These are phyloP conservation scores for Drosophila mulleri DNA, from an alignment of 2,888 invertebrate genomes.

Conservation along the genomic window DNA sequence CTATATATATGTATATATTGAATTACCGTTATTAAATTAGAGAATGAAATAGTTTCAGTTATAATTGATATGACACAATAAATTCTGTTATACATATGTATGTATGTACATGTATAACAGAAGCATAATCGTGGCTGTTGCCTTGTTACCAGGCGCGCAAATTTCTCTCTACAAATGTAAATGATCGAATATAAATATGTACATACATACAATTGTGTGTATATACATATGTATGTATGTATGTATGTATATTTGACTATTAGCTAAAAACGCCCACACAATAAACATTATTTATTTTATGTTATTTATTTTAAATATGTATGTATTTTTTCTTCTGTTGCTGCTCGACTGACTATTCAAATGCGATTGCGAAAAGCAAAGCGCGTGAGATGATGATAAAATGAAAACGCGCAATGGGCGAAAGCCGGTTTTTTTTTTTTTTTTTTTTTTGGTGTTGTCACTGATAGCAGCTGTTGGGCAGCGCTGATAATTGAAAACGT, in stretches of 20 bases:
- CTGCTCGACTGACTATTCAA: constrained; percentile 6
- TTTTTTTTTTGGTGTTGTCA: not conserved
- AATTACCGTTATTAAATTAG: not conserved
- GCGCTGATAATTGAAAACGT: constrained; percentile 50
- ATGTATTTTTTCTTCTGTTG: constrained; percentile 5
- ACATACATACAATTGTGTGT: too few species aligned
- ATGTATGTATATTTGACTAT: constrained; percentile 23
- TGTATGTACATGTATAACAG: too few species aligned
- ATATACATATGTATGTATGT: constrained; percentile 6
- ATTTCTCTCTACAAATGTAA: not conserved
- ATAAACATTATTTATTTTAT: constrained; percentile 22
- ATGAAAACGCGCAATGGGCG: constrained; percentile 27
- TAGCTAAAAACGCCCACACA: constrained; percentile 50
- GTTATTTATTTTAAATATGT: not conserved
- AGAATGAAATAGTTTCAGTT: not conserved
- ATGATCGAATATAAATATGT: too few species aligned
- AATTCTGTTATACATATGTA: not conserved
- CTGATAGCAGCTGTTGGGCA: constrained; percentile 19
- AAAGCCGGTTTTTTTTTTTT: too few species aligned
- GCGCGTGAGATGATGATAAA: constrained; percentile 48
- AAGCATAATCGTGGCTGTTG: constrained; percentile 18
- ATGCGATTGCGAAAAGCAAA: constrained; percentile 38
- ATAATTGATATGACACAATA: not conserved
- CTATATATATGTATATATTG: not conserved
- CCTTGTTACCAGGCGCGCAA: constrained; percentile 30